Percentiles rank a stretch among this genome's conserved stretches.
phyloP scores from a whole-genome alignment of 2,113 vertebrate species.

The Shinisaurus crocodilurus region DNA sequence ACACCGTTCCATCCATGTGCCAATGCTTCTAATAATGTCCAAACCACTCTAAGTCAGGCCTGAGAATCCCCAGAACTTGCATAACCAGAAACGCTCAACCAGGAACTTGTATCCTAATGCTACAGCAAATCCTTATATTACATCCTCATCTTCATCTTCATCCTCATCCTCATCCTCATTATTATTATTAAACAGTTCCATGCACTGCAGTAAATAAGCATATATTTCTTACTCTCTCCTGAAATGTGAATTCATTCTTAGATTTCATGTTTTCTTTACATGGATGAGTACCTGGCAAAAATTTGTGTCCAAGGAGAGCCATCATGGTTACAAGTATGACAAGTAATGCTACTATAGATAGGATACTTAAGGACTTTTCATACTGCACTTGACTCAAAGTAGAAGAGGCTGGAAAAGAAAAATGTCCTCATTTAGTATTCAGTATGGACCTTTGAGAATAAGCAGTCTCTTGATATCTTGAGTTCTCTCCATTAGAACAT shows the following conservation, averaged over 20 bases:
- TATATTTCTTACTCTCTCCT: too few relatives aligned
- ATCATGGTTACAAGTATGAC: constrained; percentile 44
- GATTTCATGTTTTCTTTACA: too few relatives aligned
- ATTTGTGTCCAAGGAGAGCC: constrained; percentile 50
- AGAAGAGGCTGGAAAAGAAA: constrained; percentile 12
- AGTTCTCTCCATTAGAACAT: neutral
- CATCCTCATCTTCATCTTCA: too few relatives aligned
- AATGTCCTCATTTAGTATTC: neutral
- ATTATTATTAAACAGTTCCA: too few relatives aligned
- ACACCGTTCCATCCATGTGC: neutral
- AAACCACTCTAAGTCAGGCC: neutral
- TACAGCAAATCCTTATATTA: too few relatives aligned
- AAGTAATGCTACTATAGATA: constrained; percentile 41
- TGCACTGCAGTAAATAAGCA: too few relatives aligned
- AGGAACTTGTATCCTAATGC: too few relatives aligned
- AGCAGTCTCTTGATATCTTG: neutral
- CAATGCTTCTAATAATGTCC: neutral
- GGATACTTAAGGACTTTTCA: constrained; percentile 40
- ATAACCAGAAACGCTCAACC: neutral
- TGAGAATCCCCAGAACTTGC: too few relatives aligned
- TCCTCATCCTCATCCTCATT: too few relatives aligned
- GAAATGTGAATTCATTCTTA: too few relatives aligned
- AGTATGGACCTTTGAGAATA: constrained; percentile 29
- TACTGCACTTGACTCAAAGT: constrained; percentile 20
- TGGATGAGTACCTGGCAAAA: constrained; percentile 64